Conservation (phyloP, 2,888 invertebrate species). For the Scaptomyza cyrtandrae region DNA sequence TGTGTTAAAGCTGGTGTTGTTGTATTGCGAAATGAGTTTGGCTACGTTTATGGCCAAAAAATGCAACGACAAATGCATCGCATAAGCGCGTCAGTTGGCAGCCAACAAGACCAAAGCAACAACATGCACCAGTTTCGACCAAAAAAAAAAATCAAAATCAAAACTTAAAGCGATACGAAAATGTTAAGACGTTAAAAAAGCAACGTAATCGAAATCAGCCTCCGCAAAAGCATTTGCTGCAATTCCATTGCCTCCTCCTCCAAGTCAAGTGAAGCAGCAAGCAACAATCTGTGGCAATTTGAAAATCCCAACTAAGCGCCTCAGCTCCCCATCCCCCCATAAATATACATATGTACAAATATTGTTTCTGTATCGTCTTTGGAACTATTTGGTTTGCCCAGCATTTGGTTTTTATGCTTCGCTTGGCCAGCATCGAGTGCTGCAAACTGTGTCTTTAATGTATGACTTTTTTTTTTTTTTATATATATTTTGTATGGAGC, state of each 20-base stretch:
- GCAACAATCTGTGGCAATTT: conserved; percentile 66
- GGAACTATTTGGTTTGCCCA: conserved; percentile 55
- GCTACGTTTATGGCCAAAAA: conserved; percentile 66
- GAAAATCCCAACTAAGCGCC: conserved; percentile 53
- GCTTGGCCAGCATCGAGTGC: conserved; percentile 44
- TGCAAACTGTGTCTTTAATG: conserved; percentile 25
- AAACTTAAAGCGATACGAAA: conserved; percentile 52
- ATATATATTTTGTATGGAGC: conserved; percentile 30
- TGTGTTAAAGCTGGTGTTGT: conserved; percentile 49
- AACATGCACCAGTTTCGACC: conserved; percentile 69
- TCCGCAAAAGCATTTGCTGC: conserved; percentile 49
- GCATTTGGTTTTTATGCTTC: conserved; percentile 61
- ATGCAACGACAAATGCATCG: conserved; percentile 66
- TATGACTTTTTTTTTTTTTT: background rate
- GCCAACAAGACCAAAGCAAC: conserved; percentile 47
- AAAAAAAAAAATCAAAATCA: conserved; percentile 22
- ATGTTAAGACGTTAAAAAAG: conserved; percentile 21
- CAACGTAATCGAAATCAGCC: conserved; percentile 53
- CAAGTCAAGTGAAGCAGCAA: conserved; percentile 54
- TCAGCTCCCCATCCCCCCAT: background rate
- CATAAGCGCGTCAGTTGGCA: conserved; percentile 49
- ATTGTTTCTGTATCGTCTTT: conserved; percentile 35
- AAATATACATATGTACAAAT: conserved; percentile 7
- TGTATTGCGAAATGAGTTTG: conserved; percentile 69
- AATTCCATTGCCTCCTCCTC: conserved; percentile 34